These are phyloP conservation scores for Sebastes jordani DNA, from an alignment of 2,797 vertebrate genomes.

Conservation along the genomic window DNA sequence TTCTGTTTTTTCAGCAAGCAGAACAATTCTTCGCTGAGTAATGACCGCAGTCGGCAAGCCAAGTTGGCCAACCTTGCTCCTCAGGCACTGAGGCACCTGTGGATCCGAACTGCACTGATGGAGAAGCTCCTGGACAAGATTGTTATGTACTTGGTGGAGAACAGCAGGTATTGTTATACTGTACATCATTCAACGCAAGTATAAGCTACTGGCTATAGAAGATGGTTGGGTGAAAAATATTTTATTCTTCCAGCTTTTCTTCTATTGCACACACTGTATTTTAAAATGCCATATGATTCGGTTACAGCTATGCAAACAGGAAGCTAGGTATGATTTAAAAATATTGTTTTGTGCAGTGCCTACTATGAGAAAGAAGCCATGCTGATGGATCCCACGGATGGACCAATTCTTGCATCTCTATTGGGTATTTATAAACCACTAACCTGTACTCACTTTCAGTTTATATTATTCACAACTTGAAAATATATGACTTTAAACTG, in stretches of 20 bases:
- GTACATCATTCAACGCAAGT: neutral
- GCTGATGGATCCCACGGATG: slow-evolving; percentile 94
- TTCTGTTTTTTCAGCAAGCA: slow-evolving; percentile 78
- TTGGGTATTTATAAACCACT: slow-evolving; percentile 82
- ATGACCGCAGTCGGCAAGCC: slow-evolving; percentile 84
- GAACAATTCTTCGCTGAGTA: slow-evolving; percentile 85
- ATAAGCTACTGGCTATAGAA: neutral
- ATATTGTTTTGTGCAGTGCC: slow-evolving; percentile 79
- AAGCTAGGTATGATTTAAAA: neutral
- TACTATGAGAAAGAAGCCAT: slow-evolving; percentile 98
- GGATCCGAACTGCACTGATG: slow-evolving; percentile 96
- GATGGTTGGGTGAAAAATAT: neutral
- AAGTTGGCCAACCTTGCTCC: slow-evolving; percentile 89
- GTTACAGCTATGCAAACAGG: neutral
- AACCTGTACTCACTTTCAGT: neutral
- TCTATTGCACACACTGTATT: neutral
- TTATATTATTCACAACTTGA: neutral
- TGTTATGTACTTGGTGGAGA: slow-evolving; percentile 93
- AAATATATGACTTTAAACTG: neutral
- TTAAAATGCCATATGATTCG: neutral
- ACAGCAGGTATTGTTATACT: slow-evolving; percentile 87
- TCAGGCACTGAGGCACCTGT: slow-evolving; percentile 92
- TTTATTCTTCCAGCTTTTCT: neutral
- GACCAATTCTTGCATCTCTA: slow-evolving; percentile 96
- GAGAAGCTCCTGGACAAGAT: slow-evolving; percentile 98